Base-by-base conservation (phyloP, 1,140 invertebrate species). In the Heliothis subflexa region DNA sequence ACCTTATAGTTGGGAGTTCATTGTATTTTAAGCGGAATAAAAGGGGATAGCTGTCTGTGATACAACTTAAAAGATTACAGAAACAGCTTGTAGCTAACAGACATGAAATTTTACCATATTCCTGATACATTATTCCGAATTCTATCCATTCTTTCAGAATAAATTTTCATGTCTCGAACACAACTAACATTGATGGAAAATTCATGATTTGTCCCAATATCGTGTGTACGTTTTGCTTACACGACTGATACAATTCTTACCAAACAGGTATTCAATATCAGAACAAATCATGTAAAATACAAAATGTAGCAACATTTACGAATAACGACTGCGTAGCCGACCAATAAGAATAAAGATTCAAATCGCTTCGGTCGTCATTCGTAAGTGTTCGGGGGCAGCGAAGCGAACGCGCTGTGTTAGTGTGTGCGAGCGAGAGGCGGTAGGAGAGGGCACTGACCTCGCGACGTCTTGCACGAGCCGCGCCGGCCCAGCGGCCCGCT, bases 401-500 rank as follows among this genome's bases (percentile, higher is more conserved):
- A 82, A 82, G 78, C 78, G 9, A 18, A 54, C 72, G 68, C 16
- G 47, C 16, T 13, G 72, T 80, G 78, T 82, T 79, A 79, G 74
- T 79, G 54, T 55, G 16, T 40, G 55, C 52, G 57, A 64, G 21
- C 55, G 55, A 64, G 57, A 64, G 21, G 21, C 25, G 47, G n/a
- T 25, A 49, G 45, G 70, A 50, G 74, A 74, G 16, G 14, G 71
- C 5, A 79, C 87, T 86, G 89, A 98, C 97, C 97, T 97, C 97
- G 95, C 81, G 97, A 97, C 61, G 97, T 97, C 95, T 98, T 98
- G 94, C 97, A 98, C n/a, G 97, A 98, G 92, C 97, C 97, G 81
- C 97, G 95, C 28, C 97, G 96, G 78, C 97, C 97, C 72, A 98
- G 95, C 74, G 96, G 94, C 76, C 96, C 96, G 89, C 96, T 96